Evolutionary conservation across 2,113 vertebrate species (phyloP), one percentile per base, ranked within the genome.

Genomic region (Protomyctophum bolini): DNA sequence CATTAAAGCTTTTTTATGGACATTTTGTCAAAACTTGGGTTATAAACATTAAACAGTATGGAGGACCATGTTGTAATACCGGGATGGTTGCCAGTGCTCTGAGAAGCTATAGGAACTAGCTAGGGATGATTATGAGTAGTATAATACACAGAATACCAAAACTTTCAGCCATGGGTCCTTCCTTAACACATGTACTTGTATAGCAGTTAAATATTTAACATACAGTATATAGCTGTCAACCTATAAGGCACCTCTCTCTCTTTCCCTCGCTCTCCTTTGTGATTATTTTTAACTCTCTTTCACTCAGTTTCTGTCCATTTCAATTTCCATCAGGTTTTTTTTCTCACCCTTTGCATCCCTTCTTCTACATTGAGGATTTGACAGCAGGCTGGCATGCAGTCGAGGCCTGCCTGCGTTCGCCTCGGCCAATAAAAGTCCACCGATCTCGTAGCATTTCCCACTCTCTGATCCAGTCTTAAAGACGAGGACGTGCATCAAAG

Each of bases 401-500:
- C 21, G 12, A n/a, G 33, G 3, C 46, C 33, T 52, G 11, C 55
- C 48, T 58, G 33, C 56, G 33, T 72, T 76, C 70, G 46, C 29
- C 58, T 64, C 57, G 65, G 65, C 54, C 75, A 68, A 68, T 75
- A 65, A 75, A 21, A 70, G 55, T 15, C 54, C 62, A 69, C 10
- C 76, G 85, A 83, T 85, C 68, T 78, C 48, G 63, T 63, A 70
- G 68, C 56, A 74, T 87, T 85, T 83, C 72, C 80, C 21, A 69
- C 14, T 71, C 75, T 47, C 52, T 73, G 63, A 85, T 86, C 68
- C 72, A 57, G 79, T 72, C 63, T 86, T 85, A 75, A 77, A 77
- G 71, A 79, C 8, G 76, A 85, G 72, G 82, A 88, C 65, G 82
- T 33, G 28, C 74, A 75, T 73, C 70, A 89, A 87, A 86, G 84